Evolutionary conservation across 2,888 invertebrate species (phyloP).

Genomic region (Hipparchia sbordonii): DNA sequence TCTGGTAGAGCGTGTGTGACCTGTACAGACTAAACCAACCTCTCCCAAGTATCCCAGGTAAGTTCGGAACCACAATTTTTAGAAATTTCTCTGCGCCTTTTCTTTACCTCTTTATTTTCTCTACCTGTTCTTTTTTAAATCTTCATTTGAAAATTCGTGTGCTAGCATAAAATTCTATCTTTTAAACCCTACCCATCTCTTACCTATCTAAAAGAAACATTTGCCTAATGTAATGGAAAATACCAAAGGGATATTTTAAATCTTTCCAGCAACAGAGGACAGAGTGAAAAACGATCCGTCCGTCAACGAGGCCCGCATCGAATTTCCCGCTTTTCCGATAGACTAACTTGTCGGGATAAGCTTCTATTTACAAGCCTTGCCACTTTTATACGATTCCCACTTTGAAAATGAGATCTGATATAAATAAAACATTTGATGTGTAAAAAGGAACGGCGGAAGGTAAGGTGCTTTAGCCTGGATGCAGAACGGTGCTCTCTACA

Average conservation of each 20-base stretch:
- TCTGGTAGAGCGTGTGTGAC: no score
- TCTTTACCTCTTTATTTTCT: no score
- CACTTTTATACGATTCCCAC: conserved; percentile 31
- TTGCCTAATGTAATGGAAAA: conserved; percentile 35
- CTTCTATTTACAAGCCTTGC: conserved; percentile 36
- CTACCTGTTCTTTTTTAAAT: no score
- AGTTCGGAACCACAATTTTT: no score
- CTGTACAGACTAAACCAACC: no score
- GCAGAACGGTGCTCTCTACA: neutral
- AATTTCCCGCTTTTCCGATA: conserved; percentile 38
- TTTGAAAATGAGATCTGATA: conserved; percentile 26
- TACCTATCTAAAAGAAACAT: conserved; percentile 3
- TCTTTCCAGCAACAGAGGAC: conserved; percentile 34
- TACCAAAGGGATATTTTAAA: conserved; percentile 32
- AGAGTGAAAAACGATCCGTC: conserved; percentile 39
- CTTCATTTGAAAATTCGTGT: no score
- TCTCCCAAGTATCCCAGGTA: no score
- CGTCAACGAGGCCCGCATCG: conserved; percentile 36
- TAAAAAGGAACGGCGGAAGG: neutral
- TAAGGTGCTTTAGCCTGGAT: neutral
- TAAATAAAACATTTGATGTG: conserved; percentile 25
- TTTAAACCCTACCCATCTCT: neutral
- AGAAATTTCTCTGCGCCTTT: no score
- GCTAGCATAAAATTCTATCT: neutral
- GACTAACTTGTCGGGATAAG: conserved; percentile 35